Conservation (phyloP, 2,113 vertebrate species). For the Fukomys damarensis region DNA sequence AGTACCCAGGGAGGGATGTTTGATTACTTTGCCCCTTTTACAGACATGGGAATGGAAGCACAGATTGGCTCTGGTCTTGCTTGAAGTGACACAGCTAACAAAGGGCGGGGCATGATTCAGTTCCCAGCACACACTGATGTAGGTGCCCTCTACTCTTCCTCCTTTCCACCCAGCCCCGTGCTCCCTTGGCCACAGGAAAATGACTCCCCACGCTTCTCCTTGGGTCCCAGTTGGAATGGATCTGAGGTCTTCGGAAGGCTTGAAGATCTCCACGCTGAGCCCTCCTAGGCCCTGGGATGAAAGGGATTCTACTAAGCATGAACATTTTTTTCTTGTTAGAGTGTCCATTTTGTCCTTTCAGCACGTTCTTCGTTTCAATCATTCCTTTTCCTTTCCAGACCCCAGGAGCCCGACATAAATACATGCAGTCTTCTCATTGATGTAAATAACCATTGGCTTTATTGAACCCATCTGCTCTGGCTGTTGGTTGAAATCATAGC, state of each 20-base stretch:
- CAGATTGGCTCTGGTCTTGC: not conserved
- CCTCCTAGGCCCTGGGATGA: not conserved
- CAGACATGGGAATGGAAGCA: not conserved
- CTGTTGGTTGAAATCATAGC: constrained; percentile 63
- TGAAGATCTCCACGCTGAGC: not conserved
- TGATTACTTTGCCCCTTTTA: not conserved
- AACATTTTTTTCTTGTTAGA: constrained; percentile 64
- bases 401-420: constrained; percentile 78
- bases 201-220: not conserved
- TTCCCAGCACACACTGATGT: too few species aligned
- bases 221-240: not conserved
- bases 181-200: too few species aligned
- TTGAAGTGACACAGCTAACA: not conserved
- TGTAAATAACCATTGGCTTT: constrained; percentile 76
- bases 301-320: not conserved
- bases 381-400: constrained; percentile 72
- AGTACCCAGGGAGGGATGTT: fast-evolving
- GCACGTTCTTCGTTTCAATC: constrained; percentile 61
- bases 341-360: constrained; percentile 63
- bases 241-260: not conserved
- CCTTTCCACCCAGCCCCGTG: not conserved
- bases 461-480: constrained; percentile 78
- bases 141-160: not conserved
- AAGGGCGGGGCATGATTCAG: not conserved
- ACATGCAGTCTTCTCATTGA: constrained; percentile 30